Percentiles rank a stretch among this genome's conserved stretches.
These are phyloP conservation scores for Agrochola litura DNA, from an alignment of 2,888 invertebrate species.

Conservation along the genomic window DNA sequence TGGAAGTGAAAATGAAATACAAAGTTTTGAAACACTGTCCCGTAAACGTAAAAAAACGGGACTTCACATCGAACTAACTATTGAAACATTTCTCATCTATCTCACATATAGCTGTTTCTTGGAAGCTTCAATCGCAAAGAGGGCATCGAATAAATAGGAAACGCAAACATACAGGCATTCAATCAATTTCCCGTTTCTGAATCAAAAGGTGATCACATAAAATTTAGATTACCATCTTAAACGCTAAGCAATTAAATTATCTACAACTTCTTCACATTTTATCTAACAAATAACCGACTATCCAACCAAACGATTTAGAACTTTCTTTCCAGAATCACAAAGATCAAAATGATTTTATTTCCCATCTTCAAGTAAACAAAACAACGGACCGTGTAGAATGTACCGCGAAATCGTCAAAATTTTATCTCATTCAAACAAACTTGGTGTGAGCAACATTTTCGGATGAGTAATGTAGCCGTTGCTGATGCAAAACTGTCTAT, in stretches of 20 bases:
- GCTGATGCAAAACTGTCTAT: constrained; percentile 46
- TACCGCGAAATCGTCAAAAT: constrained; percentile 71
- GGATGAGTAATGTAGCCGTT: constrained; percentile 45
- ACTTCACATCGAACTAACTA: neutral
- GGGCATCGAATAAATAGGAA: constrained; percentile 1
- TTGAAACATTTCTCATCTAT: neutral
- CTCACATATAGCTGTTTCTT: neutral
- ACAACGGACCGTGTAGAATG: constrained; percentile 70
- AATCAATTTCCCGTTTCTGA: constrained; percentile 43
- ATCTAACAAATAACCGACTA: constrained; percentile 14
- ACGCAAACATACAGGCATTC: constrained; percentile 11
- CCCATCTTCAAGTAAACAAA: constrained; percentile 59
- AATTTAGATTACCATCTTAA: constrained; percentile 55
- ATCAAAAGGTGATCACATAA: constrained; percentile 52
- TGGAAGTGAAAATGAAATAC: neutral
- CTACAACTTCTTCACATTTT: constrained; percentile 54
- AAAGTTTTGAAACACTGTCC: constrained; percentile 6
- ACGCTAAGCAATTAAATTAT: constrained; percentile 59
- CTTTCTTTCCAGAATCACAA: constrained; percentile 7
- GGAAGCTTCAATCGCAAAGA: constrained; percentile 4
- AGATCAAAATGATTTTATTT: constrained; percentile 27
- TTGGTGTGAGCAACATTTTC: constrained; percentile 49
- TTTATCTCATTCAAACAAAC: constrained; percentile 70
- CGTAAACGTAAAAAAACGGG: neutral
- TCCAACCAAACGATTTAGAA: constrained; percentile 18